Conservation (phyloP, 2,888 invertebrate species). For the Amblyjoppa fuscipennis region DNA sequence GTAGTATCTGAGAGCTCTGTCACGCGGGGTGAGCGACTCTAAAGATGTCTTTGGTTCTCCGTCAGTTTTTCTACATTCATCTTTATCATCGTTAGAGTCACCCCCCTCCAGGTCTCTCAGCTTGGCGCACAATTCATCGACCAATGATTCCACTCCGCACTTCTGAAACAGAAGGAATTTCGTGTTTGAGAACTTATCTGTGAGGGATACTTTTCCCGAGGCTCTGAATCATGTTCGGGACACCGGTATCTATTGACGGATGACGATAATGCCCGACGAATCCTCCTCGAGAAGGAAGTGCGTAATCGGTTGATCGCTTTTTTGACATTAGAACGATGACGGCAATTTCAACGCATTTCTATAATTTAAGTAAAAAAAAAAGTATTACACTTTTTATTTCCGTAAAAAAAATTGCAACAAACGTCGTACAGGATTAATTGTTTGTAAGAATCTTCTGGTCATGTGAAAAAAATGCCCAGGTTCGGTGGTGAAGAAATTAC, state of each 20-base stretch:
- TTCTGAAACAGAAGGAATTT: constrained; percentile 86
- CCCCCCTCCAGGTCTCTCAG: constrained; percentile 89
- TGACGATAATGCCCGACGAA: neutral
- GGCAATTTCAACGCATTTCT: neutral
- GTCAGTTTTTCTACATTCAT: constrained; percentile 77
- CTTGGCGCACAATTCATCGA: constrained; percentile 93
- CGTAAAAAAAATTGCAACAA: too few relatives aligned
- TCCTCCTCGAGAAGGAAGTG: neutral
- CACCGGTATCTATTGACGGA: neutral
- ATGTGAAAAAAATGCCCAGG: too few relatives aligned
- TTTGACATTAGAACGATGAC: neutral
- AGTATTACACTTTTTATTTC: too few relatives aligned
- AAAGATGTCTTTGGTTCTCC: constrained; percentile 82
- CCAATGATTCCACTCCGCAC: constrained; percentile 92
- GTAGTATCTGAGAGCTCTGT: constrained; percentile 91
- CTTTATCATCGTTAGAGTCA: constrained; percentile 78
- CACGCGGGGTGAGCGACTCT: constrained; percentile 87
- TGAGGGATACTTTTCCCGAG: neutral
- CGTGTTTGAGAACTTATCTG: constrained; percentile 7
- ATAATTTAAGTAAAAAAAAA: neutral
- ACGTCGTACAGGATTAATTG: too few relatives aligned
- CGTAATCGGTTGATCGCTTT: neutral
- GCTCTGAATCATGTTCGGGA: constrained; percentile 14
- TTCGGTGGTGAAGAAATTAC: too few relatives aligned
- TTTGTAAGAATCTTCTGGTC: too few relatives aligned